These are phyloP conservation scores for Cryptocheilus praepositus DNA, from an alignment of 2,888 invertebrate genomes.

Conservation along the genomic window DNA sequence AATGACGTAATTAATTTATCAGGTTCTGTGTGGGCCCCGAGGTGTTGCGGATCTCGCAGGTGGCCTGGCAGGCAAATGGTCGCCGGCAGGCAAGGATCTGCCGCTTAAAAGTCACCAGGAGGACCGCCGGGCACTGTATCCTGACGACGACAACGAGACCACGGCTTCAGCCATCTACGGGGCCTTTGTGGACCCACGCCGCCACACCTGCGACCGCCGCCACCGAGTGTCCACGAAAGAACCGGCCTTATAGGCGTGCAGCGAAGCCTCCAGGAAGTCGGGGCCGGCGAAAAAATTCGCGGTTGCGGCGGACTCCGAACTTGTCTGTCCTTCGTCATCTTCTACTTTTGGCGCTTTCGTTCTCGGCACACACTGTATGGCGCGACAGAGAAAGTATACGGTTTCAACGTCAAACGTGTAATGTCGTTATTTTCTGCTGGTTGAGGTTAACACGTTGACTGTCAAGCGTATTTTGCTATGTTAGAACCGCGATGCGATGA, in stretches of 20 bases:
- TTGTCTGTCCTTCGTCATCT: too few species aligned
- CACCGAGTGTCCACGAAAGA: slow-evolving; percentile 20
- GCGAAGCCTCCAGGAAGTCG: slow-evolving; percentile 62
- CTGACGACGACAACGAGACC: slow-evolving; percentile 40
- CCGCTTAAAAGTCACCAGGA: slow-evolving; percentile 24
- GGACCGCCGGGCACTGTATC: slow-evolving; percentile 39
- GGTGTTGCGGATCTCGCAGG: slow-evolving; percentile 35
- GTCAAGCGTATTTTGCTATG: too few species aligned
- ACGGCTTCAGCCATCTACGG: slow-evolving; percentile 60
- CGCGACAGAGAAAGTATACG: too few species aligned
- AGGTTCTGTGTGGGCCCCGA: slow-evolving; percentile 10
- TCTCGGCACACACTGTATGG: too few species aligned
- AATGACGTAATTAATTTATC: slow-evolving; percentile 44
- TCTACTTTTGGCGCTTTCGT: too few species aligned
- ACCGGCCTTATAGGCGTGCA: slow-evolving; percentile 53
- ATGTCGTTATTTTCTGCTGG: too few species aligned
- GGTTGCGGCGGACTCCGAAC: too few species aligned
- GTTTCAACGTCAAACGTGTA: too few species aligned
- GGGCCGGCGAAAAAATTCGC: not conserved
- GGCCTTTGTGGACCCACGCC: slow-evolving; percentile 58
- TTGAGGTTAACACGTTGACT: too few species aligned
- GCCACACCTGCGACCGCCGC: slow-evolving; percentile 62
- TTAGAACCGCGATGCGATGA: too few species aligned
- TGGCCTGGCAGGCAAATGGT: slow-evolving; percentile 48
- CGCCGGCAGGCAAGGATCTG: not conserved